phyloP scores from a whole-genome alignment of 64 coral and sea anemone species.

The Montipora sp. region DNA sequence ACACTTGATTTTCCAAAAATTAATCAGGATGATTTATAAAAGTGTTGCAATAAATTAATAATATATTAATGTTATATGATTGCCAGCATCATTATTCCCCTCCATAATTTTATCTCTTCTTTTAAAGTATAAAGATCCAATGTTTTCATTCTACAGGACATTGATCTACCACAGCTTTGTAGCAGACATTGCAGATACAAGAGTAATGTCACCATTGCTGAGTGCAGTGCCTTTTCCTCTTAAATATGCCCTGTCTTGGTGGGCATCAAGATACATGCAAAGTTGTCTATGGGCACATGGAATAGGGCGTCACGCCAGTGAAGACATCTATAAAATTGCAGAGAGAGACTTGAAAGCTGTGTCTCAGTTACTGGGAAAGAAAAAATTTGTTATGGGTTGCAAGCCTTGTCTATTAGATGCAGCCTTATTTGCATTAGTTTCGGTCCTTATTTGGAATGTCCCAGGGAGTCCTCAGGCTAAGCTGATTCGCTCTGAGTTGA shows the following conservation, averaged over 20 bases:
- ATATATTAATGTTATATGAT: neutral
- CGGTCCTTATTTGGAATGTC: conserved; percentile 44
- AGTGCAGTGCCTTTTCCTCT: neutral
- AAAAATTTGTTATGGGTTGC: conserved; percentile 38
- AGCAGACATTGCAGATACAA: conserved; percentile 13
- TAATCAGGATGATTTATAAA: no score
- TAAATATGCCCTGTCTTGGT: conserved; percentile 15
- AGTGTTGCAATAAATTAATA: no score
- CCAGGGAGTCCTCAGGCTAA: conserved; percentile 34
- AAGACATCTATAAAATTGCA: conserved; percentile 51
- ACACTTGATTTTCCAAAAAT: no score
- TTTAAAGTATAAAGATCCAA: neutral
- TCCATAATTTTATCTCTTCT: neutral
- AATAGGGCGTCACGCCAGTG: conserved; percentile 45
- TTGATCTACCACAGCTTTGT: conserved; percentile 33
- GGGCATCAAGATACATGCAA: neutral
- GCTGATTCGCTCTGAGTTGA: conserved; percentile 22
- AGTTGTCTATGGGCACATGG: conserved; percentile 17
- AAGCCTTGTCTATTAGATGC: conserved; percentile 49
- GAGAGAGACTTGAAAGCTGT: conserved; percentile 41
- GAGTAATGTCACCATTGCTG: conserved; percentile 46
- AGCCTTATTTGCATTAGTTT: conserved; percentile 46
- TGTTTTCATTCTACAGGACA: conserved; percentile 28
- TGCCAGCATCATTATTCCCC: neutral
- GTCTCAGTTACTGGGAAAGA: conserved; percentile 41